Base-by-base conservation (phyloP, 2,113 vertebrate genomes). In the Hylia prasina region DNA sequence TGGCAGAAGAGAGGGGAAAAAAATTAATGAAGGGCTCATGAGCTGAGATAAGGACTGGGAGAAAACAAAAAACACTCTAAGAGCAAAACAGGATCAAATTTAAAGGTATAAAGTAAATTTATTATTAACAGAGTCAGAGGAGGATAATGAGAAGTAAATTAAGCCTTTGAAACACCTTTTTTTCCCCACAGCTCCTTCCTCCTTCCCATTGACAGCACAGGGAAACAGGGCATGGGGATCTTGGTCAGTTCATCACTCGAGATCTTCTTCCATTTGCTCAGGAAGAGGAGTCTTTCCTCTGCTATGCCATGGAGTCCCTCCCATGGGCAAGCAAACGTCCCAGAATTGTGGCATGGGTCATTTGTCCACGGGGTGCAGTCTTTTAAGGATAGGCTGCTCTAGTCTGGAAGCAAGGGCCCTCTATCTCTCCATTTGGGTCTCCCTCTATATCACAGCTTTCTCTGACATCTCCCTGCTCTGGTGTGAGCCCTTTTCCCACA, bases 361-460 rank as follows among this genome's bases (percentile, higher is more conserved):
- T 2, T 81, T 13, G 8, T 56, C 51, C 10, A 37, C 0, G 0
- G 10, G 9, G 2, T 56, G 16, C 27, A 56, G 33, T 31, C 15
- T 31, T 66, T 20, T 15, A 37, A 37, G 15, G 20, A 6, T 18
- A 31, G 40, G 13, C 48, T 64, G 39, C 27, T 66, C 27, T 35
- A 20, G 50, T 45, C 6, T 25, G 50, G 27, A 19, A 53, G 39
- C 39, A 53, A n/a, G 39, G 14, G 11, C 23, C 8, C 15, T 48
- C 0, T 77, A 45, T 61, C 17, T 78, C 60, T 44, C 15, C 17
- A 1, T 42, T 53, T 3, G 6, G 7, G 25, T 30, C 15, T 44
- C 39, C 10, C 39, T 35, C 19, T 44, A 6, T 11, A 19, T 5
- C 39, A 54, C 48, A 54, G 60, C 39, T 44, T 44, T 79, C 24